Percentiles rank a stretch among this genome's conserved stretches.
These are phyloP conservation scores for Suillia variegata DNA, from an alignment of 2,888 invertebrate genomes.

Conservation along the genomic window DNA sequence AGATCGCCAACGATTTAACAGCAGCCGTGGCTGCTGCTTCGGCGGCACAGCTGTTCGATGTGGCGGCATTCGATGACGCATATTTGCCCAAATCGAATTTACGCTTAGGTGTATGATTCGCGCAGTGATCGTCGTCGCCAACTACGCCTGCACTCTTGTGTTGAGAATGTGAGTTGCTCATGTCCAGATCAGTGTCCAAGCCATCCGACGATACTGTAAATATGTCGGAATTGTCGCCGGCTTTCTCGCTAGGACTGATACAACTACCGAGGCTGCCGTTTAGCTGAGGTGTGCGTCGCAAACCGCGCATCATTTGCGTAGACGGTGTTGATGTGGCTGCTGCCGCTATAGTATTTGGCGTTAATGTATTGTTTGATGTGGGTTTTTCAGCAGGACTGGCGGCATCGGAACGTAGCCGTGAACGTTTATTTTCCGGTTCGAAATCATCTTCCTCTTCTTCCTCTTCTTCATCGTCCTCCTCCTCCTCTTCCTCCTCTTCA, in stretches of 20 bases:
- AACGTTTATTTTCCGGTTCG: conserved; percentile 26
- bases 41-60: conserved; percentile 45
- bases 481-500: conserved; percentile 23
- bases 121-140: conserved; percentile 37
- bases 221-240: conserved; percentile 59
- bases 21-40: conserved; percentile 54
- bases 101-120: conserved; percentile 46
- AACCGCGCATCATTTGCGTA: conserved; percentile 31
- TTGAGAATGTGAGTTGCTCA: conserved; percentile 52
- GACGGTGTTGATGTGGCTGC: conserved; percentile 45
- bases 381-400: conserved; percentile 35
- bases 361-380: conserved; percentile 25
- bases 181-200: conserved; percentile 57
- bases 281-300: conserved; percentile 43
- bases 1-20: conserved; percentile 53
- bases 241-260: conserved; percentile 57
- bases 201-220: conserved; percentile 61
- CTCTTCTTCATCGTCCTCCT: conserved; percentile 22
- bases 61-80: conserved; percentile 45
- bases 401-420: conserved; percentile 18
- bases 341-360: conserved; percentile 31
- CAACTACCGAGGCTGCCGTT: conserved; percentile 57
- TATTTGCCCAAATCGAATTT: conserved; percentile 54
- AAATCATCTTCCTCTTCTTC: conserved; percentile 34
- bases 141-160: conserved; percentile 18